Evolutionary conservation across 2,113 vertebrate genomes (phyloP).

Genomic region (Castor canadensis): DNA sequence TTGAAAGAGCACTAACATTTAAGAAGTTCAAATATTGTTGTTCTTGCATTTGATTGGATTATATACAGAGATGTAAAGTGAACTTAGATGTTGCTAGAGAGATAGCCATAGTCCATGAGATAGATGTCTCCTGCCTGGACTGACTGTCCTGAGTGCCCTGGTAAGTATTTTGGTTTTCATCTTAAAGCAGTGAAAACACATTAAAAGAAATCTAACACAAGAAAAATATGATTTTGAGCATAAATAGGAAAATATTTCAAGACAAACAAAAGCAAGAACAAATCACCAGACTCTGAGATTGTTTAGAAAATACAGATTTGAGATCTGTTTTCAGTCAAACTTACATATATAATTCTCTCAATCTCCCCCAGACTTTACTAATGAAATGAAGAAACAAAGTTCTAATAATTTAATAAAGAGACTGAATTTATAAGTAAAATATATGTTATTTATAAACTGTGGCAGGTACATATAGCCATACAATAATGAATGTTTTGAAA

Average conservation of each 20-base stretch:
- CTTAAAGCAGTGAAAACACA: background rate
- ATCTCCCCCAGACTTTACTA: background rate
- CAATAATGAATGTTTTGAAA: background rate
- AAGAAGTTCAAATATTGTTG: background rate
- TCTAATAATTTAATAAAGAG: background rate
- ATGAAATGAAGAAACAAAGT: background rate
- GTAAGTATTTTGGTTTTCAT: background rate
- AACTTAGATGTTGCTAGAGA: background rate
- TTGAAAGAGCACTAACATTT: background rate
- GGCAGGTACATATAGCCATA: accelerated
- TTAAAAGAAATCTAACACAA: background rate
- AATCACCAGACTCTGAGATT: background rate
- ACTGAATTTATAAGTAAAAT: background rate
- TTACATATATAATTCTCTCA: background rate
- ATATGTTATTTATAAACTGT: background rate
- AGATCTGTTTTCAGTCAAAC: background rate
- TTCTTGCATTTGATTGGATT: background rate
- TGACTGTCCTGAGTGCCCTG: background rate
- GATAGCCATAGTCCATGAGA: background rate
- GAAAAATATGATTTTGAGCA: background rate
- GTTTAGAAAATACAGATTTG: background rate
- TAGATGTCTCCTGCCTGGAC: accelerated
- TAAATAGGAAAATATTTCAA: background rate
- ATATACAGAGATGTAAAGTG: background rate
- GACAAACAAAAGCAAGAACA: background rate